Percentiles rank a stretch among this genome's conserved stretches.
phyloP scores from a whole-genome alignment of 1,140 invertebrate genomes.

The Charaxes varanes region DNA sequence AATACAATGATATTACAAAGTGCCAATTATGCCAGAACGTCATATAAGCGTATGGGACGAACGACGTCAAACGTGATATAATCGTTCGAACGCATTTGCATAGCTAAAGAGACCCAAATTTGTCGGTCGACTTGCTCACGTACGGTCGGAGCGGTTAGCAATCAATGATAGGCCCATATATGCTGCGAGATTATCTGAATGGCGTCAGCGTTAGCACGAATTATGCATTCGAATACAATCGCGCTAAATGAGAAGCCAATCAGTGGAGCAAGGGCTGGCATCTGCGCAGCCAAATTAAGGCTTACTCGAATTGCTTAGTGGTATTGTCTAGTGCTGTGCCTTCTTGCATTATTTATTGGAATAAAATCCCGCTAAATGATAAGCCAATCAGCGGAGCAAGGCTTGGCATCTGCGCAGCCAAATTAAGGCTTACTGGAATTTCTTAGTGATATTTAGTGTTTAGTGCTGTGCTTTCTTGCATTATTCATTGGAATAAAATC shows the following conservation, averaged over 20 bases:
- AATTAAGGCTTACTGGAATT: too few species aligned
- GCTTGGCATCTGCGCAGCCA: too few species aligned
- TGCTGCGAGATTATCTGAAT: constrained; percentile 51
- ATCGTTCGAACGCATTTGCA: constrained; percentile 10
- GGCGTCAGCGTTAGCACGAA: constrained; percentile 22
- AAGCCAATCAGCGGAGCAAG: constrained; percentile 41
- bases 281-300: too few species aligned
- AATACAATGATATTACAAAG: too few species aligned
- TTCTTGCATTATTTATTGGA: constrained; percentile 51
- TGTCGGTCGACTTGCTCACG: constrained; percentile 10
- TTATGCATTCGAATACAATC: constrained; percentile 60
- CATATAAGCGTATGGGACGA: background rate
- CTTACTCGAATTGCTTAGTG: too few species aligned
- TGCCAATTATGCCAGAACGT: too few species aligned
- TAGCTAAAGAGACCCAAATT: constrained; percentile 20
- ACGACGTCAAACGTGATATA: constrained; percentile 5
- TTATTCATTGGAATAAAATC: constrained; percentile 22
- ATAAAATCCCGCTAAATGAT: constrained; percentile 59
- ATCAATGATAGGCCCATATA: constrained; percentile 40
- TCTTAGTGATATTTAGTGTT: too few species aligned
- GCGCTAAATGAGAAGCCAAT: constrained; percentile 60
- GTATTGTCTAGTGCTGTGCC: too few species aligned
- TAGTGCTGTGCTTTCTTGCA: constrained; percentile 20
- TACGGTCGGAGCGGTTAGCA: constrained; percentile 24
- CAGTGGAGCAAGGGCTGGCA: constrained; percentile 19